These are phyloP conservation scores for Phainopepla nitens DNA, from an alignment of 2,113 vertebrate genomes.

Conservation along the genomic window DNA sequence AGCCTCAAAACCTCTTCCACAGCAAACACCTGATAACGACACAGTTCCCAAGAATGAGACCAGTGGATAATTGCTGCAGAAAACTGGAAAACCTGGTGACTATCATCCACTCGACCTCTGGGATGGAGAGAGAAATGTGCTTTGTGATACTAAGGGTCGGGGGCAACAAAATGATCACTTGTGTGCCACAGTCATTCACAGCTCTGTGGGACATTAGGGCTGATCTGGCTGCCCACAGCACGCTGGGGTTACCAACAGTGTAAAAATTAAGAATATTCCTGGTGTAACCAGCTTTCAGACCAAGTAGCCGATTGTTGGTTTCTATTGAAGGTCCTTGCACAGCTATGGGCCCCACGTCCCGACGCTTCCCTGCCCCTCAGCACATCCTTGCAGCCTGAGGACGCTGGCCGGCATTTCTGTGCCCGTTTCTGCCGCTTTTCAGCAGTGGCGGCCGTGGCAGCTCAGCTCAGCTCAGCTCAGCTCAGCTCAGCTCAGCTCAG, in stretches of 20 bases:
- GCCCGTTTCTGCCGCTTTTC: not conserved
- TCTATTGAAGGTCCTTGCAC: not conserved
- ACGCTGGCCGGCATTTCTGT: fast-evolving
- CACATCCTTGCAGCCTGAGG: fast-evolving
- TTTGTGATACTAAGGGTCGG: not conserved
- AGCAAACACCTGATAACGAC: not conserved
- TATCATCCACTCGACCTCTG: not conserved
- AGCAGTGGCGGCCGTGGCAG: fast-evolving
- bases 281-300: not conserved
- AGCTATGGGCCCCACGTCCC: not conserved
- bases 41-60: not conserved
- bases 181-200: not conserved
- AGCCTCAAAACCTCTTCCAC: not conserved
- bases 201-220: not conserved
- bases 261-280: not conserved
- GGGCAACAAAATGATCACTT: not conserved
- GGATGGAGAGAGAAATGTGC: not conserved
- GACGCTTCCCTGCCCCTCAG: not conserved
- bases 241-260: not conserved
- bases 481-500: not conserved
- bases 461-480: too few relatives aligned
- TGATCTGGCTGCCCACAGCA: fast-evolving
- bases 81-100: not conserved
- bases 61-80: not conserved
- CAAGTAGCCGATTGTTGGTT: not conserved